Evolutionary conservation across 2,113 vertebrate species (phyloP).

Genomic region (Dasypus novemcinctus): DNA sequence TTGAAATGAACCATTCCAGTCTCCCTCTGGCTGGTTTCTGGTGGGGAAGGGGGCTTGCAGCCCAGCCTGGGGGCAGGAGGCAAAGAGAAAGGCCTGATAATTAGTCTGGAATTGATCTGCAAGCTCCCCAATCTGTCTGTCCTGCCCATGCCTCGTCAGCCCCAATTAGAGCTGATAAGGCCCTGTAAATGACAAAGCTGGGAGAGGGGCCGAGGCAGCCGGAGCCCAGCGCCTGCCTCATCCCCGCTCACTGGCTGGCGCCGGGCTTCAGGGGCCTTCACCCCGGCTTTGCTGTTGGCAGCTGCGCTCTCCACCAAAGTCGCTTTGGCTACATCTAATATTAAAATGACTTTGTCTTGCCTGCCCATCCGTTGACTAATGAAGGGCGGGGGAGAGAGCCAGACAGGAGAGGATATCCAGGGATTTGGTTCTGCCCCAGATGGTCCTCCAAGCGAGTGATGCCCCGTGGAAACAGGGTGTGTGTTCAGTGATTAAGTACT

Average conservation of each 20-base stretch:
- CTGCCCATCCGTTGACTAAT: neutral
- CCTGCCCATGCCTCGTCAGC: constrained; percentile 81
- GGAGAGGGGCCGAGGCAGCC: accelerated
- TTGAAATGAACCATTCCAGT: neutral
- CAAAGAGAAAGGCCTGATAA: constrained; percentile 45
- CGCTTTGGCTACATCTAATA: neutral
- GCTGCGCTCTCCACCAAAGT: neutral
- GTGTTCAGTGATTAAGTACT: neutral
- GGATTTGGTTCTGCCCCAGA: neutral
- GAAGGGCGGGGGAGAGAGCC: neutral
- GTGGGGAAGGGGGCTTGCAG: too few relatives aligned
- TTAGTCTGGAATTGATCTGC: constrained; percentile 62
- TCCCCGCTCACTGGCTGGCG: accelerated
- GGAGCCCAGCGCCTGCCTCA: neutral
- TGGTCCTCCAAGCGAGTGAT: accelerated
- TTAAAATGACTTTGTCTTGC: neutral
- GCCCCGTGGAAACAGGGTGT: accelerated
- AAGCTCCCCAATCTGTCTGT: constrained; percentile 63
- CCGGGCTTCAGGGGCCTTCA: neutral
- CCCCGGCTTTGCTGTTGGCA: neutral
- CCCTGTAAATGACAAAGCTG: neutral
- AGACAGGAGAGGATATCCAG: neutral
- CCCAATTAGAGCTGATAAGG: constrained; percentile 84
- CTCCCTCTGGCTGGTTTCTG: neutral
- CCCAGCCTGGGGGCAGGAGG: neutral